phyloP scores from a whole-genome alignment of 2,113 vertebrate species.

The Circaetus cinerascens region DNA sequence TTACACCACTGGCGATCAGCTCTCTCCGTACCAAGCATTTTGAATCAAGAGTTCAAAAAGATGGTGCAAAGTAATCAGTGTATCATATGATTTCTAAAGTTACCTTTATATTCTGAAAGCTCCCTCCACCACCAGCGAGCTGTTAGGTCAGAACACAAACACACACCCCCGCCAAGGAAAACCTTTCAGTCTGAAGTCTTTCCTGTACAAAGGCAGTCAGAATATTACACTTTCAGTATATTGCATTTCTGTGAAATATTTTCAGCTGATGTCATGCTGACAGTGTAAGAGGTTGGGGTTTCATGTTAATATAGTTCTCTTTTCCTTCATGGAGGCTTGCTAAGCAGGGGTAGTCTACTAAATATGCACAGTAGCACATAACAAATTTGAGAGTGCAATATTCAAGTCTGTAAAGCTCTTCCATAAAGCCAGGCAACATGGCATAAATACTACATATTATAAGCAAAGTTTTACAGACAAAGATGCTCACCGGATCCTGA shows the following conservation, averaged over 20 bases:
- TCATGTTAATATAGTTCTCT: neutral
- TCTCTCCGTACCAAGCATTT: neutral
- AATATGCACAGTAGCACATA: neutral
- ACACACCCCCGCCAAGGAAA: neutral
- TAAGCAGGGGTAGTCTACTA: neutral
- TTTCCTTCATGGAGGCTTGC: neutral
- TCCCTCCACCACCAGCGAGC: neutral
- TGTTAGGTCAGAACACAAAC: neutral
- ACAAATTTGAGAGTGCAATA: neutral
- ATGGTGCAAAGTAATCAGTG: neutral
- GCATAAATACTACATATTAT: rapidly evolving
- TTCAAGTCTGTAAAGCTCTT: neutral
- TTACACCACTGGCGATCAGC: neutral
- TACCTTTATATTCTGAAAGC: neutral
- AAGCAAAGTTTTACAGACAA: neutral
- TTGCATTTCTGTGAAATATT: neutral
- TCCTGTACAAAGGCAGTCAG: neutral
- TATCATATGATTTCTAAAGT: neutral
- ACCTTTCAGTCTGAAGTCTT: neutral
- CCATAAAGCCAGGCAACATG: neutral
- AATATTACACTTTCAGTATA: neutral
- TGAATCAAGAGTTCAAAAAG: neutral
- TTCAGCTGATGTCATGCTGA: neutral
- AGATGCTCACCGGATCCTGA: neutral
- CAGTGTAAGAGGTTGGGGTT: neutral